These are phyloP conservation scores for Bubo bubo DNA, from an alignment of 2,113 vertebrate species.

Conservation along the genomic window DNA sequence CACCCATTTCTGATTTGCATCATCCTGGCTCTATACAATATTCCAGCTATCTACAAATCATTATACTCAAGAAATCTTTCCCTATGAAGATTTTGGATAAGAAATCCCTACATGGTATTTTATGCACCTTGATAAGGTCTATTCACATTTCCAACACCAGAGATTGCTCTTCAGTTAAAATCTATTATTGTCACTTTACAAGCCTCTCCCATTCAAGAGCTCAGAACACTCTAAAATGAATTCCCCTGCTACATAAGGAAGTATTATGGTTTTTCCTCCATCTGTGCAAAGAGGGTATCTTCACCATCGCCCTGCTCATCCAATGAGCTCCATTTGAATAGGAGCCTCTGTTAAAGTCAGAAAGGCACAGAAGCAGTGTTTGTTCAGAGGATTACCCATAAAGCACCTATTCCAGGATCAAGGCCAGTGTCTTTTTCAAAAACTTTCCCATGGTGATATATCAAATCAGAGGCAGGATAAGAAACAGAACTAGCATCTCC, in stretches of 20 bases:
- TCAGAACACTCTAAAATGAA: conserved; percentile 23
- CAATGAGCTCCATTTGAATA: conserved; percentile 57
- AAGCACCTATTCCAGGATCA: conserved; percentile 68
- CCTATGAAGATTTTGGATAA: not conserved
- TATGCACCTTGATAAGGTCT: conserved; percentile 44
- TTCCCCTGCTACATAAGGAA: conserved; percentile 42
- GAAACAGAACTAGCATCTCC: conserved; percentile 67
- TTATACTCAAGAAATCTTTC: not conserved
- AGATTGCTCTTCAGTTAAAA: conserved; percentile 68
- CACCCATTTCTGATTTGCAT: not conserved
- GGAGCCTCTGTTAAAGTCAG: conserved; percentile 63
- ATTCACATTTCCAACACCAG: conserved; percentile 60
- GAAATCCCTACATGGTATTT: not conserved
- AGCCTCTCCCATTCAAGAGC: conserved; percentile 9
- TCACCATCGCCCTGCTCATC: conserved; percentile 44
- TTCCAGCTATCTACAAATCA: not conserved
- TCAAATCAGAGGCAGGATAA: conserved; percentile 63
- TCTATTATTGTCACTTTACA: conserved; percentile 47
- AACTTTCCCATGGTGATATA: conserved; percentile 67
- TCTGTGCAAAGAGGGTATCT: conserved; percentile 55
- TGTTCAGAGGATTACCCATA: conserved; percentile 64
- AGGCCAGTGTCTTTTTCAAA: conserved; percentile 65
- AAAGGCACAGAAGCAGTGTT: conserved; percentile 62
- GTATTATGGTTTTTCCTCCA: conserved; percentile 45
- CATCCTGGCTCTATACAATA: not conserved